phyloP scores from a whole-genome alignment of 2,113 vertebrate species.

The Oxygymnocypris stewartii region DNA sequence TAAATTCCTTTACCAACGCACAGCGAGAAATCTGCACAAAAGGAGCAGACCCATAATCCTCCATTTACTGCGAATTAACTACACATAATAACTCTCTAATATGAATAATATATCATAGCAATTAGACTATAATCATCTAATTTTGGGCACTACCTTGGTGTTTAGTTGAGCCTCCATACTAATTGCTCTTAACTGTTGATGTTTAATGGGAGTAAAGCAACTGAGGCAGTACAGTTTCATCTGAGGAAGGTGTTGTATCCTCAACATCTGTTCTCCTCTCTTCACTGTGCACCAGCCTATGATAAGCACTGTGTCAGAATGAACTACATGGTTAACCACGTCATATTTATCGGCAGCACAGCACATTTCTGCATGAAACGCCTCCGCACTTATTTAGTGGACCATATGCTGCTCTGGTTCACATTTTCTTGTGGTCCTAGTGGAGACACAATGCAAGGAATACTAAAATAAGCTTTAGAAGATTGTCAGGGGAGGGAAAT shows the following conservation, averaged over 20 bases:
- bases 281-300: conserved; percentile 10
- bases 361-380: conserved; percentile 23
- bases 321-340: conserved; percentile 38
- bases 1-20: neutral
- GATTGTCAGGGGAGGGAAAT: conserved; percentile 26
- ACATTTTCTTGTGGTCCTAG: neutral
- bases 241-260: conserved; percentile 16
- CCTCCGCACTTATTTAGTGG: conserved; percentile 37
- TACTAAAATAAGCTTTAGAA: conserved; percentile 38
- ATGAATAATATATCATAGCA: conserved; percentile 26
- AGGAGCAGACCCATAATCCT: neutral
- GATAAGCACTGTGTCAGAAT: conserved; percentile 42
- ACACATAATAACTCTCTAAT: neutral
- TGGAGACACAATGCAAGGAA: conserved; percentile 20
- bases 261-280: conserved; percentile 50
- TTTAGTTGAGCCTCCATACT: conserved; percentile 9
- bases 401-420: conserved; percentile 42
- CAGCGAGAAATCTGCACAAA: neutral
- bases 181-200: conserved; percentile 30
- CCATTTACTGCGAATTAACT: conserved; percentile 7
- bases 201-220: conserved; percentile 35
- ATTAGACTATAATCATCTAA: conserved; percentile 38
- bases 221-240: conserved; percentile 8
- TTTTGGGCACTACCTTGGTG: neutral
- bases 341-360: conserved; percentile 31